Base-by-base conservation (phyloP, 2,797 vertebrate species). In the Lepidocolaptes lacrymiger region DNA sequence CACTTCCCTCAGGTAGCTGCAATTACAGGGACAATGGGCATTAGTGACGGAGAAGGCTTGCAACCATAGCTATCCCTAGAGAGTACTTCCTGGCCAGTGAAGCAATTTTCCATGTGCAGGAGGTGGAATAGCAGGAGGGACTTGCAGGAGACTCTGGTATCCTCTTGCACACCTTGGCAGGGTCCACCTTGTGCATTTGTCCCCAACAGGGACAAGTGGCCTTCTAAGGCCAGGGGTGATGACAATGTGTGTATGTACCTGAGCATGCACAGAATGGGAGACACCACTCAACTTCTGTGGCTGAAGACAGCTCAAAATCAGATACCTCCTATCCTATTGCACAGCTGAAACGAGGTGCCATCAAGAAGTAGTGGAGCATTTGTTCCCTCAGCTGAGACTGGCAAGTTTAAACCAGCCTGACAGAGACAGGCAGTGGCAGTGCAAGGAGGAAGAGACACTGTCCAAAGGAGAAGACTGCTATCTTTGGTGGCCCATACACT, bases 201-300 rank as follows among this genome's bases (percentile, higher is more conserved):
- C 44, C 44, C 15, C 71, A 55, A 19, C 6, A 59, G 32, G n/a
- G 26, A 55, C 1, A 43, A 69, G 37, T 24, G 58, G 28, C 37
- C 34, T 44, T 23, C 55, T 48, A 34, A 51, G 58, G 43, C 55
- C 0, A 1, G 4, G 20, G 5, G 5, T 36, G 19, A 32, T 36
- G 39, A 24, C 28, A 49, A 16, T 0, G 1, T 10, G 20, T 17
- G 14, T 2, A 0, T 15, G 32, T 22, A 64, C 32, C 72, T 67
- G 34, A 30, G 41, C 20, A 10, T 1, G 4, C 13, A 51, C 14
- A 6, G 51, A 71, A n/a, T 51, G 32, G 1, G 3, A 59, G 58
- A 52, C 46, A 26, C 14, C 36, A 14, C 62, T 62, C 58, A 68
- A 0, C 18, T 73, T 43, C 51, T 58, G 46, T 14, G 18, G 16